Conservation (phyloP, 2,113 vertebrate species). For the Zosterops japonicus region DNA sequence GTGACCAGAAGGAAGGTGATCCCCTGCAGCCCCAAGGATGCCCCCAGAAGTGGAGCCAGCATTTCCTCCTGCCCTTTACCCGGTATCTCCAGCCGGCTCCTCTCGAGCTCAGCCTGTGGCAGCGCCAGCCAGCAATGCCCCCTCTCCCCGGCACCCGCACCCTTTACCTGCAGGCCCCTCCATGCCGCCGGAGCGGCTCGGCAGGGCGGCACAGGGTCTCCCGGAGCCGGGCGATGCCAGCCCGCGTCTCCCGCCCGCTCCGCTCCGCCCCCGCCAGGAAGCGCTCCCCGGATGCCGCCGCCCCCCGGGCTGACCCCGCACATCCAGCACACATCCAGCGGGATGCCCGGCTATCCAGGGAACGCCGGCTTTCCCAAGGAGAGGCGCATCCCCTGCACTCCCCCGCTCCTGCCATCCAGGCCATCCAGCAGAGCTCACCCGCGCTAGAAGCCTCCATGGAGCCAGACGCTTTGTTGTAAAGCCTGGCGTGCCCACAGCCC, state of each 20-base stretch:
- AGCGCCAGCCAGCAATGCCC: background rate
- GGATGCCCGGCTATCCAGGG: background rate
- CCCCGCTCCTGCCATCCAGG: background rate
- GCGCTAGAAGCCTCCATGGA: background rate
- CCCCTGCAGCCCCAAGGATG: background rate
- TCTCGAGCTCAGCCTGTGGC: background rate
- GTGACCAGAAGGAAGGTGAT: fast-evolving
- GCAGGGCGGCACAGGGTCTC: background rate
- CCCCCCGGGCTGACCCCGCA: background rate
- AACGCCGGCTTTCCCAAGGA: background rate
- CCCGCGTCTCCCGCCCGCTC: background rate
- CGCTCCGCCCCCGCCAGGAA: slow-evolving; percentile 9
- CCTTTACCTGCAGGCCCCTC: background rate
- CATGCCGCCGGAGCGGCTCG: background rate
- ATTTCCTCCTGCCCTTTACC: background rate
- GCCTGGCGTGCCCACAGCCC: background rate
- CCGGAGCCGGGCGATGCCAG: background rate
- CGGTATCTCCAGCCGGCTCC: fast-evolving
- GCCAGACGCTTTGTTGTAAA: background rate
- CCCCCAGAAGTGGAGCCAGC: background rate
- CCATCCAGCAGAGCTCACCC: background rate
- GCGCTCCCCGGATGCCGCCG: background rate
- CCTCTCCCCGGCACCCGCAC: background rate
- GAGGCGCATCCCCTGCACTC: background rate
- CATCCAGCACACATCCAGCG: too few relatives aligned